Percentiles rank a stretch among this genome's conserved stretches.
Evolutionary conservation across 2,113 vertebrate species (phyloP).

Genomic region (Cinclus mexicanus): DNA sequence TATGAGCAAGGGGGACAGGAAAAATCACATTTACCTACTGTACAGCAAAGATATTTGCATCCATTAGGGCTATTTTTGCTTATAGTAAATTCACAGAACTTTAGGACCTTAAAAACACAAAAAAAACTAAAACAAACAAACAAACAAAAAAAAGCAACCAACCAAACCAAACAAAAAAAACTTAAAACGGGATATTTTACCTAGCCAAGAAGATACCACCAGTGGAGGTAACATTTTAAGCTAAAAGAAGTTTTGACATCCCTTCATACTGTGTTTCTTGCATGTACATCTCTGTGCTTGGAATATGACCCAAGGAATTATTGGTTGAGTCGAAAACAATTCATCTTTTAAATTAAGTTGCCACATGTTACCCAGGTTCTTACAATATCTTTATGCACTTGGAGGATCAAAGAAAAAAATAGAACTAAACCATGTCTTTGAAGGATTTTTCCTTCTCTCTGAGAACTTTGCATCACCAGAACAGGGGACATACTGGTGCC

Average conservation of each 20-base stretch:
- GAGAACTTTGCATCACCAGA: background rate
- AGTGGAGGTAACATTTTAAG: background rate
- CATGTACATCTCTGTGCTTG: background rate
- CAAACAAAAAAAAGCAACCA: background rate
- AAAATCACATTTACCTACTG: constrained; percentile 31
- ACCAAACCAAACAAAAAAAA: background rate
- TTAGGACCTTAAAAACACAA: background rate
- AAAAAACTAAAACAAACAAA: background rate
- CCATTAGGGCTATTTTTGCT: background rate
- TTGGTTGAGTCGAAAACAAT: background rate
- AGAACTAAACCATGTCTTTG: background rate
- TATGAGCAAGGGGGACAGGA: background rate
- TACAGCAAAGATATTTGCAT: background rate
- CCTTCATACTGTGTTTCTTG: background rate
- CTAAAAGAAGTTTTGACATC: background rate
- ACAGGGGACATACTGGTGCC: background rate
- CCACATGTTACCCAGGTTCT: background rate
- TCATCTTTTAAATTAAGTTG: background rate
- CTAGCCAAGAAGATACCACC: background rate
- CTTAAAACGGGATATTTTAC: background rate
- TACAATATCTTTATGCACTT: background rate
- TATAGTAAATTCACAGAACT: constrained; percentile 29
- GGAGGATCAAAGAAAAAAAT: background rate
- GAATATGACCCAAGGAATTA: background rate
- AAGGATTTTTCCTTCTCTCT: background rate